These are phyloP conservation scores for Conchocele bisecta DNA, from an alignment of 2,888 invertebrate genomes.

Conservation along the genomic window DNA sequence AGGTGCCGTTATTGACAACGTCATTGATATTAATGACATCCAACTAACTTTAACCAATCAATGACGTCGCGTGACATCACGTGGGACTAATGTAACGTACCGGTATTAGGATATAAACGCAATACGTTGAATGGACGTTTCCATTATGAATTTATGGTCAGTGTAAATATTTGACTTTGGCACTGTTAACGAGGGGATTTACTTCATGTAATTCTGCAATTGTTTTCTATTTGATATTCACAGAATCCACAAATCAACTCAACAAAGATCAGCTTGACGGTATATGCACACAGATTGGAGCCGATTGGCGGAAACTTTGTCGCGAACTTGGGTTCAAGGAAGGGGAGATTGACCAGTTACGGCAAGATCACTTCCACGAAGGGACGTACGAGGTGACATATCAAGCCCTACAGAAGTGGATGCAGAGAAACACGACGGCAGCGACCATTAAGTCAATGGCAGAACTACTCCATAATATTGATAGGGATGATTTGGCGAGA, in stretches of 20 bases:
- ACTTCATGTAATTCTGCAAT: no score
- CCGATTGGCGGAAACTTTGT: conserved; percentile 53
- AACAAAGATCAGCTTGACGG: not conserved
- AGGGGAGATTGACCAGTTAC: conserved; percentile 57
- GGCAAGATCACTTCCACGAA: conserved; percentile 48
- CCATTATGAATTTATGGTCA: no score
- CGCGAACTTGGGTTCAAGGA: conserved; percentile 49
- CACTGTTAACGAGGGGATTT: no score
- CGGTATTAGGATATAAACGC: no score
- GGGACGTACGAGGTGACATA: conserved; percentile 60
- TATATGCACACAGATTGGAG: conserved; percentile 39
- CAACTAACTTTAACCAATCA: no score
- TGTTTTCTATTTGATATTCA: not conserved
- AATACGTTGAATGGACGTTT: no score
- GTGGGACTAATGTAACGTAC: no score
- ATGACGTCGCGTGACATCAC: no score
- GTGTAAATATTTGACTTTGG: no score
- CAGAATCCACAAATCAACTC: not conserved
- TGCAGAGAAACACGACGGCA: not conserved
- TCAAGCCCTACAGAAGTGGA: not conserved
- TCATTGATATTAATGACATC: no score
- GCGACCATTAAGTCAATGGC: not conserved
- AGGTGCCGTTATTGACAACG: no score
- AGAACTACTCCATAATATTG: not conserved
- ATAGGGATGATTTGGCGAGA: conserved; percentile 18